A percentile compares a stretch with the other conserved stretches of the same genome.
phyloP scores from a whole-genome alignment of 2,113 vertebrate genomes.

The Pollachius pollachius region DNA sequence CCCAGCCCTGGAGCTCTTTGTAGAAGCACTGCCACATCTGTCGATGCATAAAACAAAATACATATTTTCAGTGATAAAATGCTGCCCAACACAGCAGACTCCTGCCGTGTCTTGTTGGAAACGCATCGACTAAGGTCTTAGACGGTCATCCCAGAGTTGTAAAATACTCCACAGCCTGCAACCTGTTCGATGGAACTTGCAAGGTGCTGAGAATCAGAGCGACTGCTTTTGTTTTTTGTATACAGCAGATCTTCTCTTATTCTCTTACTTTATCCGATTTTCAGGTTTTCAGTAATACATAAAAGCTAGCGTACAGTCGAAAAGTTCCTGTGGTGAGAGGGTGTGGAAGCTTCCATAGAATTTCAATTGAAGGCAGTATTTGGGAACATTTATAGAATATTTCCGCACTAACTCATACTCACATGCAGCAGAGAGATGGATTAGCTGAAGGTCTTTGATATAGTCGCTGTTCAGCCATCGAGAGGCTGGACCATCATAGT shows the following conservation, averaged over 20 bases:
- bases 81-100: constrained; percentile 21
- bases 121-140: constrained; percentile 16
- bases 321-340: too few relatives aligned
- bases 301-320: too few relatives aligned
- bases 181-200: constrained; percentile 18
- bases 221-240: constrained; percentile 10
- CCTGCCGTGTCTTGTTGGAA: constrained; percentile 47
- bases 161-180: constrained; percentile 41
- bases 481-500: constrained; percentile 38
- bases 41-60: constrained; percentile 42
- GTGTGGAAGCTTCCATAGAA: constrained; percentile 16
- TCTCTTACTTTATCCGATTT: too few relatives aligned
- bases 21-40: constrained; percentile 21
- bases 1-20: constrained; percentile 36
- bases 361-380: constrained; percentile 35
- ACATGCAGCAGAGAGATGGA: constrained; percentile 35
- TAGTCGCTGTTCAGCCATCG: constrained; percentile 30
- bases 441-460: constrained; percentile 49
- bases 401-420: background rate
- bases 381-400: constrained; percentile 26
- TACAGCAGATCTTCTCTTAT: background rate
- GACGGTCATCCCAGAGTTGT: constrained; percentile 16
- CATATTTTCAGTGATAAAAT: constrained; percentile 31
- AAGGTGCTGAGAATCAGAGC: too few relatives aligned
- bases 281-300: too few relatives aligned